phyloP scores from a whole-genome alignment of 2,888 invertebrate genomes.

The Peribatodes rhomboidaria region DNA sequence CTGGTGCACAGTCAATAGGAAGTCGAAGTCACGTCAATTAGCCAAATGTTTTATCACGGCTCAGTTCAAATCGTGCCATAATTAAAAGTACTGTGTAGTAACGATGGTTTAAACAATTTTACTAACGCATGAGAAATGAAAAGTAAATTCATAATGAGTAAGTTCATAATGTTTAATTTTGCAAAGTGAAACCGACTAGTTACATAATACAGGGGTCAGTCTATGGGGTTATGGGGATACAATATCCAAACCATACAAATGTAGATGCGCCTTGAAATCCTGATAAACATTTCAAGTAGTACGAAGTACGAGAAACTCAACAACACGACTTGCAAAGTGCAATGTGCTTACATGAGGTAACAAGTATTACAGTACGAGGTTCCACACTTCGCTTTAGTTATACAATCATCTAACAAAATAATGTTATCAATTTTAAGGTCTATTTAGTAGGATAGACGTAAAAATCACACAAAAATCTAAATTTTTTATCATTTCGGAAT shows the following conservation, averaged over 20 bases:
- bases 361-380: slow-evolving; percentile 27
- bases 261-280: background rate
- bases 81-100: no score
- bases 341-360: slow-evolving; percentile 53
- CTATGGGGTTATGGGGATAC: background rate
- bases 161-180: no score
- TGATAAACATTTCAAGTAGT: background rate
- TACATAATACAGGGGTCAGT: background rate
- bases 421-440: background rate
- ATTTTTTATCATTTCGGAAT: slow-evolving; percentile 2
- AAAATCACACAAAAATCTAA: background rate
- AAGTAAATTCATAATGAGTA: no score
- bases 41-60: no score
- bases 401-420: background rate
- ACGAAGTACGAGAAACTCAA: slow-evolving; percentile 45
- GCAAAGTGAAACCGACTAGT: background rate
- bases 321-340: slow-evolving; percentile 54
- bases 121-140: no score
- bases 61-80: no score
- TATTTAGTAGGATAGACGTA: background rate
- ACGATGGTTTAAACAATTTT: no score
- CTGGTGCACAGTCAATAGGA: no score
- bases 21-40: no score
- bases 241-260: background rate
- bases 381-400: background rate